Percentiles rank a stretch among this genome's conserved stretches.
phyloP scores from a whole-genome alignment of 1,140 invertebrate genomes.

The Heliconius melpomene region DNA sequence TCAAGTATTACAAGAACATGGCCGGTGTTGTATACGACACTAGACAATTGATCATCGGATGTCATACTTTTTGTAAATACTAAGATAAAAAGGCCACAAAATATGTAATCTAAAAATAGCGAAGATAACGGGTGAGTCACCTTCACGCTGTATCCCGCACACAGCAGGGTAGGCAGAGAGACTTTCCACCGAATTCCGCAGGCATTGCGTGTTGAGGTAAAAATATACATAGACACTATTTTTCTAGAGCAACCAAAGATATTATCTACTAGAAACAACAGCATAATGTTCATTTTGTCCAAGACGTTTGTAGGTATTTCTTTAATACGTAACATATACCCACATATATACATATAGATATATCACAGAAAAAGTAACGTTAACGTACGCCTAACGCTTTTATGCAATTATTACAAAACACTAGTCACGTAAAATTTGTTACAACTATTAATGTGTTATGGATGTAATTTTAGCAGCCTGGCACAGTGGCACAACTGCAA shows the following conservation, averaged over 20 bases:
- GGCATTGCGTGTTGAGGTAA: too few species aligned
- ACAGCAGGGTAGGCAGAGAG: too few species aligned
- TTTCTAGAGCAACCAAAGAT: background rate
- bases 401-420: conserved; percentile 4
- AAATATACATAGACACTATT: too few species aligned
- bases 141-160: too few species aligned
- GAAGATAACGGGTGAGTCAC: background rate
- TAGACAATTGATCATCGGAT: conserved; percentile 20
- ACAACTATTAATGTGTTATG: background rate
- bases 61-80: background rate
- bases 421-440: background rate
- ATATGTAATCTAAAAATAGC: background rate
- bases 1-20: conserved; percentile 32
- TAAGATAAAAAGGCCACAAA: background rate
- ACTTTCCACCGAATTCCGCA: too few species aligned
- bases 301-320: background rate
- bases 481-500: too few species aligned
- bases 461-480: too few species aligned
- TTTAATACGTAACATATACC: background rate
- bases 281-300: background rate
- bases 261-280: background rate
- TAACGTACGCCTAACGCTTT: background rate
- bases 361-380: background rate
- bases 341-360: background rate
- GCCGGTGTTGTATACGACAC: conserved; percentile 24